phyloP scores from a whole-genome alignment of 64 coral and sea anemone genomes.

The Cladopsammia gracilis region DNA sequence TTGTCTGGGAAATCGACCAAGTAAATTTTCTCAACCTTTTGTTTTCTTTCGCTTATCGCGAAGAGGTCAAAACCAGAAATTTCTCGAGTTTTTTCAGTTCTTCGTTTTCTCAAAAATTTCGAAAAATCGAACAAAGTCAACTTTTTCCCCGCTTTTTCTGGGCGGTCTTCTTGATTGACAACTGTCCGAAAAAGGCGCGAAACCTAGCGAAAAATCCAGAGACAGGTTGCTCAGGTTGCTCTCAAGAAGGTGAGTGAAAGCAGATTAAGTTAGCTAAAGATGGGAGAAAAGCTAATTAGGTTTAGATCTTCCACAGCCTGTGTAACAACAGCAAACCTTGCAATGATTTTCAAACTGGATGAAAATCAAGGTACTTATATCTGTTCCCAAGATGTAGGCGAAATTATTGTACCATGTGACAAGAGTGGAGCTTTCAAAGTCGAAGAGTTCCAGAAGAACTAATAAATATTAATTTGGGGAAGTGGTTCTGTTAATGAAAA shows the following conservation, averaged over 20 bases:
- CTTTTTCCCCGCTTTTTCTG: background rate
- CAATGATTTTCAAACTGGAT: slow-evolving; percentile 11
- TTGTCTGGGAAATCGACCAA: background rate
- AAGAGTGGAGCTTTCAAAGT: too few species aligned
- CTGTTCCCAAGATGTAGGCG: background rate
- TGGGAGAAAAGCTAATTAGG: background rate
- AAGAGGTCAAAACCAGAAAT: slow-evolving; percentile 23
- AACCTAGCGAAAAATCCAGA: background rate
- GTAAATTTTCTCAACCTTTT: background rate
- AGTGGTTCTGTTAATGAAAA: too few species aligned
- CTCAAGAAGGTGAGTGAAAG: background rate
- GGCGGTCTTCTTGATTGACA: background rate
- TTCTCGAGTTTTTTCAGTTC: slow-evolving; percentile 12
- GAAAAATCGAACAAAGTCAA: background rate
- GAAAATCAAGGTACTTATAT: background rate
- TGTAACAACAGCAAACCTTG: background rate
- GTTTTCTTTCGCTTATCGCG: background rate
- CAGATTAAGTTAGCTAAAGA: too few species aligned
- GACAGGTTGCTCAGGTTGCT: background rate
- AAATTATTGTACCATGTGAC: background rate
- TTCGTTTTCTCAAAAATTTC: background rate
- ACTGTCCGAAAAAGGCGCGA: background rate
- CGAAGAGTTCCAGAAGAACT: too few species aligned
- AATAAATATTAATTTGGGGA: background rate
- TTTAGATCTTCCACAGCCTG: background rate